These are phyloP conservation scores for Hapalemur alaotrensis DNA, from an alignment of 2,797 vertebrate species.

Conservation along the genomic window DNA sequence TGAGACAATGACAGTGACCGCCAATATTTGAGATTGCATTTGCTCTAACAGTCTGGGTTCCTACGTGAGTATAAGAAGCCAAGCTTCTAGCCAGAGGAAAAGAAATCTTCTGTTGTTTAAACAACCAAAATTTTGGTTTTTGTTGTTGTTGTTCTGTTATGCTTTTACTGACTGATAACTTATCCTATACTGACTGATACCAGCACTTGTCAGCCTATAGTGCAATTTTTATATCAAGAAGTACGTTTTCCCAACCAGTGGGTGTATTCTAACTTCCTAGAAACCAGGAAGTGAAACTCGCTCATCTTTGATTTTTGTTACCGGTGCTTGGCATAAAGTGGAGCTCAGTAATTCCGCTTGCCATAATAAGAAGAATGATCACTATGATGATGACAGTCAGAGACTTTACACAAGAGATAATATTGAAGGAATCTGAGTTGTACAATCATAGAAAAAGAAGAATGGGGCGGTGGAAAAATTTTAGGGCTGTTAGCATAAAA, in stretches of 20 bases:
- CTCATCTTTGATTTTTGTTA: not conserved
- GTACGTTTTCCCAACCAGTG: not conserved
- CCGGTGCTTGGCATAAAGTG: not conserved
- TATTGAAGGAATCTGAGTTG: not conserved
- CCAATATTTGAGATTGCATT: not conserved
- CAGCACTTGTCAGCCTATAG: not conserved
- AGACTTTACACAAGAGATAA: not conserved
- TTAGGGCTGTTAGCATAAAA: not conserved
- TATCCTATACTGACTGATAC: not conserved
- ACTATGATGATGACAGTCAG: not conserved
- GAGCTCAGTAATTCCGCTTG: not conserved
- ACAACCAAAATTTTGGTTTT: not conserved
- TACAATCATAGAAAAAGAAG: not conserved
- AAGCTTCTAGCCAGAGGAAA: not conserved
- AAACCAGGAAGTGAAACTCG: not conserved
- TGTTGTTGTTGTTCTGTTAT: not conserved
- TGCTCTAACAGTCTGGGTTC: not conserved
- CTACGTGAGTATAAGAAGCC: not conserved
- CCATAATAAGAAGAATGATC: not conserved
- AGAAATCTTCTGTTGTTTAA: not conserved
- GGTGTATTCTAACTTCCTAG: not conserved
- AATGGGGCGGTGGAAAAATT: not conserved
- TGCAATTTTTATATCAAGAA: not conserved
- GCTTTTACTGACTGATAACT: not conserved
- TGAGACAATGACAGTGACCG: not conserved